Evolutionary conservation across 2,113 vertebrate species (phyloP), one percentile per base, ranked within the genome.

Genomic region (Numenius arquata): DNA sequence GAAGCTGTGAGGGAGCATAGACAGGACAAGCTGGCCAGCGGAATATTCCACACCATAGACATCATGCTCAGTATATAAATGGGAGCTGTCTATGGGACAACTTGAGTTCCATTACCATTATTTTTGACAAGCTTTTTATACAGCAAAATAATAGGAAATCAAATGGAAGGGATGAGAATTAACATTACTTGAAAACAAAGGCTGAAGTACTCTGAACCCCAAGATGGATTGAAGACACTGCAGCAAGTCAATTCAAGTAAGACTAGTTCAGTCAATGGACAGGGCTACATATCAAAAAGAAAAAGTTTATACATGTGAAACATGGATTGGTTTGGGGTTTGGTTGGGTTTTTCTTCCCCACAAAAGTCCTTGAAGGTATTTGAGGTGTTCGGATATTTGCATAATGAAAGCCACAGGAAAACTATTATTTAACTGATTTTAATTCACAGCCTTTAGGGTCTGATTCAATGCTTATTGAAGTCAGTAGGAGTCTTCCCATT

Each of bases 341-440:
- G 29, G 29, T 40, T 66, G 15, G 15, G 6, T 8, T 48, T 32
- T 5, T 5, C 2, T 14, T 17, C 10, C 8, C 22, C 17, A 5
- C 19, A 48, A 7, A 88, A 65, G 25, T 26, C 27, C 66, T 83
- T 75, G 32, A 70, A 92, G 72, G 48, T 67, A 43, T 77, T 45
- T 65, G 43, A 85, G 55, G 45, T 68, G 45, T 67, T 81, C 1
- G 1, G 23, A 55, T 88, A 93, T 74, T 90, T 90, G 75, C 75
- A 77, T 94, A 93, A 91, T 81, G 87, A 88, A 96, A 96, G 70
- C 83, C 87, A 94, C 65, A 70, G 74, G 88, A 94, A 94, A 90
- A 90, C 40, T 81, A 21, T 78, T 80, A 87, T 65, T 93, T 65
- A 88, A 94, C 61, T 70, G 38, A 74, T 91, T 85, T 91, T 91